phyloP scores from a whole-genome alignment of 2,113 vertebrate species.

The Hippocampus barbouri region DNA sequence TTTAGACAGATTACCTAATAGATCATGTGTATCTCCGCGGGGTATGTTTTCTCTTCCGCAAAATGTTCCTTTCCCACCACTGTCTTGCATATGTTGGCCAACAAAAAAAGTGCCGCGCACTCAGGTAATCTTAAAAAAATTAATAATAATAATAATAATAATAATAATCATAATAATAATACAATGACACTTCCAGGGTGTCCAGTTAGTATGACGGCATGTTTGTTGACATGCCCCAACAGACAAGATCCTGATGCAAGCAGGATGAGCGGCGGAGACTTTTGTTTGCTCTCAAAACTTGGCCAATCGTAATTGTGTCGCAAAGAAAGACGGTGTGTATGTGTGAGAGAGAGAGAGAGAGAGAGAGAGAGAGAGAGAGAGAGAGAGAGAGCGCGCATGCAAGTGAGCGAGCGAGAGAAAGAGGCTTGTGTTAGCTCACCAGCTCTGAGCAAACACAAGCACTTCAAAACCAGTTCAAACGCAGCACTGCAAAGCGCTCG shows the following conservation, averaged over 20 bases:
- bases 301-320: constrained; percentile 58
- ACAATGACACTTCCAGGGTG: constrained; percentile 22
- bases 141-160: constrained; percentile 11
- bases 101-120: constrained; percentile 6
- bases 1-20: constrained; percentile 6
- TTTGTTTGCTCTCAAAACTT: constrained; percentile 71
- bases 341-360: not conserved
- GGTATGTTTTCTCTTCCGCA: constrained; percentile 28
- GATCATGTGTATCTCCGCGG: constrained; percentile 26
- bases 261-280: constrained; percentile 64
- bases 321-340: constrained; percentile 17
- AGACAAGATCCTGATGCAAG: constrained; percentile 77
- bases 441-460: constrained; percentile 64
- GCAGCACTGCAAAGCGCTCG: constrained; percentile 16
- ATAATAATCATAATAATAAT: constrained; percentile 14
- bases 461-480: constrained; percentile 5
- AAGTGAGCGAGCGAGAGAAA: constrained; percentile 30
- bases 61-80: constrained; percentile 26
- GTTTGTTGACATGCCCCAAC: constrained; percentile 73
- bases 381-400: not conserved
- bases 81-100: constrained; percentile 37
- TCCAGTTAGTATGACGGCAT: constrained; percentile 44
- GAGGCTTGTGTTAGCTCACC: constrained; percentile 54
- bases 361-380: not conserved
- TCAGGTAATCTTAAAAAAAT: constrained; percentile 9